Evolutionary conservation across 2,888 invertebrate genomes (phyloP).

Genomic region (Zygothrica quintamaculata): DNA sequence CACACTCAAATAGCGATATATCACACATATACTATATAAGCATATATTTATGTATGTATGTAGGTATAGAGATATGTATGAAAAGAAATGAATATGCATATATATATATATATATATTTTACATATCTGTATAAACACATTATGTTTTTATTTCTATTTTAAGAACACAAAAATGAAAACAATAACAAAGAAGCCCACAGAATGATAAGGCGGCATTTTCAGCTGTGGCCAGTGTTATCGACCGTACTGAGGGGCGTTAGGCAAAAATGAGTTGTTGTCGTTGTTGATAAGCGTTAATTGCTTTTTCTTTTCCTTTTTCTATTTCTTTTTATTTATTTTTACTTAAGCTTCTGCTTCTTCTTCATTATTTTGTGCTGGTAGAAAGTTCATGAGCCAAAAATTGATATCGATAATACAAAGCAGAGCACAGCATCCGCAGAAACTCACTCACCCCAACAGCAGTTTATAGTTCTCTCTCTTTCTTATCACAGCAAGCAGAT

Average conservation of each 20-base stretch:
- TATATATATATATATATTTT: constrained; percentile 8
- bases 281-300: constrained; percentile 39
- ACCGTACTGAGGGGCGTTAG: background rate
- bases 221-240: constrained; percentile 30
- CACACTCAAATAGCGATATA: constrained; percentile 12
- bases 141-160: constrained; percentile 41
- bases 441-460: constrained; percentile 34
- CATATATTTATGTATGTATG: constrained; percentile 7
- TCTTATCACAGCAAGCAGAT: background rate
- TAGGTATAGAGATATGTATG: constrained; percentile 10
- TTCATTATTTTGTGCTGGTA: too few species aligned
- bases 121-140: too few species aligned
- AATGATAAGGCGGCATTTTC: constrained; percentile 43
- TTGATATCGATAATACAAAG: constrained; percentile 33
- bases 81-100: constrained; percentile 12
- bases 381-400: constrained; percentile 1
- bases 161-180: constrained; percentile 10
- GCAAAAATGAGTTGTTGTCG: constrained; percentile 19
- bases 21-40: constrained; percentile 8
- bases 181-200: constrained; percentile 32
- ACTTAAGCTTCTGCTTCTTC: too few species aligned
- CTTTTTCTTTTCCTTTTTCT: background rate
- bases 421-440: constrained; percentile 9
- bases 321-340: too few species aligned
- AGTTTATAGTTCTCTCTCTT: constrained; percentile 1